Percentiles rank a stretch among this genome's conserved stretches.
phyloP scores from a whole-genome alignment of 2,797 vertebrate species.

The Diglossa cyanea region DNA sequence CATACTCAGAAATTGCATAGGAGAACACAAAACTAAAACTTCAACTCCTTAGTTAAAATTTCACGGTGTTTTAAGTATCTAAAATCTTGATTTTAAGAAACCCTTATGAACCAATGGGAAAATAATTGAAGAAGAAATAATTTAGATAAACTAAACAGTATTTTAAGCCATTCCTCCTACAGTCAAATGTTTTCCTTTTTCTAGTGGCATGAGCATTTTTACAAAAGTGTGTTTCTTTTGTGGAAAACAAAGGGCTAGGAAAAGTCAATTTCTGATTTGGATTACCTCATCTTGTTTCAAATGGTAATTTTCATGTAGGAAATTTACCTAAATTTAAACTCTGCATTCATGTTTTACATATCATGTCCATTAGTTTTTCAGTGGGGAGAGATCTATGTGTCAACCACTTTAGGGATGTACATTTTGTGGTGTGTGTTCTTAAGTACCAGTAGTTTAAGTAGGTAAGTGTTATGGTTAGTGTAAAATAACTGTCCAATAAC shows the following conservation, averaged over 20 bases:
- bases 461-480: background rate
- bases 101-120: background rate
- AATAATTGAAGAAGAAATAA: background rate
- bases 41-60: background rate
- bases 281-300: background rate
- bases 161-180: background rate
- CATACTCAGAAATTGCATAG: background rate
- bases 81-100: background rate
- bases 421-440: background rate
- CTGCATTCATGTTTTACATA: background rate
- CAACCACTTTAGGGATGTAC: background rate
- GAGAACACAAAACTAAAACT: background rate
- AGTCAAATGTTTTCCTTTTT: background rate
- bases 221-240: background rate
- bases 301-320: background rate
- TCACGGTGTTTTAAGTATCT: background rate
- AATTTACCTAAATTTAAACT: background rate
- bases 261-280: background rate
- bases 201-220: background rate
- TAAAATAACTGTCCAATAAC: background rate
- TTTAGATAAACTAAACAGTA: background rate
- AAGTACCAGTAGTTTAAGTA: background rate
- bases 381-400: background rate
- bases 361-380: background rate
- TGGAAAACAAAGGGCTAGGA: background rate